Evolutionary conservation across 2,797 vertebrate species (phyloP).

Genomic region (Tapera naevia): DNA sequence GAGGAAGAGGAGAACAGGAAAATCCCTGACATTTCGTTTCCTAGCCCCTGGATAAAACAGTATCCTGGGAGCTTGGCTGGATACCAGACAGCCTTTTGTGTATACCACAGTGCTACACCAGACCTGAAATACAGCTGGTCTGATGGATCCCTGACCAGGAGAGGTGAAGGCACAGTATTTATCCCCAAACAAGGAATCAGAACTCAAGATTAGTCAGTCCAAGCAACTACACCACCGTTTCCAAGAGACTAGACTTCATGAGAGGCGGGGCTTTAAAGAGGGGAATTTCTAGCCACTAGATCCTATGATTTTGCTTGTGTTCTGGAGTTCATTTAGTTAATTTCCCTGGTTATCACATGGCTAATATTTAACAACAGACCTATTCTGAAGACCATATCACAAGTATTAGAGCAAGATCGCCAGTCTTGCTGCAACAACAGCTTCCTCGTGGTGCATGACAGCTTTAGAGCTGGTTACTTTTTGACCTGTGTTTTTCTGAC

Average conservation of each 20-base stretch:
- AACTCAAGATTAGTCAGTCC: not conserved
- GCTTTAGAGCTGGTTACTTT: not conserved
- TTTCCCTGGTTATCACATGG: not conserved
- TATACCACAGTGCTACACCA: not conserved
- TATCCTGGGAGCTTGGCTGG: not conserved
- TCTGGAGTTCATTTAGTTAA: not conserved
- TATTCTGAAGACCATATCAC: not conserved
- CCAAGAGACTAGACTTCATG: not conserved
- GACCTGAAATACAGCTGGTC: not conserved
- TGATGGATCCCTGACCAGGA: not conserved
- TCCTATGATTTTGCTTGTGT: not conserved
- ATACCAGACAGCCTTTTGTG: not conserved
- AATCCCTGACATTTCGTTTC: not conserved
- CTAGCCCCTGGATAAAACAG: not conserved
- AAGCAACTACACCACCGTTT: not conserved
- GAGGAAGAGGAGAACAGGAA: not conserved
- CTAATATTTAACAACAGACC: conserved; percentile 45
- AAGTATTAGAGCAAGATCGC: not conserved
- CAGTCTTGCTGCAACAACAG: not conserved
- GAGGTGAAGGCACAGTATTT: not conserved
- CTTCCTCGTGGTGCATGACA: not conserved
- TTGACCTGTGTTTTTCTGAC: not conserved
- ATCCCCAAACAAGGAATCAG: not conserved
- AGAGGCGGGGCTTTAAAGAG: not conserved
- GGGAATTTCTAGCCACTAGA: not conserved